Conservation (phyloP, 1,140 invertebrate genomes). For the Rhopalosiphum maidis region DNA sequence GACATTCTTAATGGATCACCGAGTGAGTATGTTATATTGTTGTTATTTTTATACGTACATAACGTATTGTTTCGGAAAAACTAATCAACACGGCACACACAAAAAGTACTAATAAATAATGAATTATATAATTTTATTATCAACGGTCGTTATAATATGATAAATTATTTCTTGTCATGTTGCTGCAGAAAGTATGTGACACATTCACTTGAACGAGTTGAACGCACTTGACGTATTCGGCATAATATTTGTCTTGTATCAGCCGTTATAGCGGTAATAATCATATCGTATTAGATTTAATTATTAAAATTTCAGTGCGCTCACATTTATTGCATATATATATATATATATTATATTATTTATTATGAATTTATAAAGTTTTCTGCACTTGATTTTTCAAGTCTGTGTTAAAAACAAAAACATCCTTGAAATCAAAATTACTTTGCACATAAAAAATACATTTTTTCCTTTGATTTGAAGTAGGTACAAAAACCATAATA, state of each 20-base stretch:
- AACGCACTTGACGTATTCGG: neutral
- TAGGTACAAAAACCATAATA: neutral
- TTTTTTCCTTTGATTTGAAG: neutral
- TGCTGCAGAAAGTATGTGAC: neutral
- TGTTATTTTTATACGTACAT: neutral
- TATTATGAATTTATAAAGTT: neutral
- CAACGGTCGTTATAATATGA: neutral
- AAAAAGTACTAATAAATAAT: conserved; percentile 7
- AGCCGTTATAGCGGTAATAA: neutral
- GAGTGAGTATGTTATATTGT: neutral
- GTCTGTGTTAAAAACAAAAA: no score
- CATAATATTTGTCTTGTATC: neutral
- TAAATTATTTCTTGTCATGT: neutral
- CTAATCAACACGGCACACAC: neutral
- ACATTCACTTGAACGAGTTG: neutral
- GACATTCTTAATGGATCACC: neutral
- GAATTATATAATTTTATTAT: neutral
- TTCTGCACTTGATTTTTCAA: neutral
- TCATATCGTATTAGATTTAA: neutral
- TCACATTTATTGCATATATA: neutral
- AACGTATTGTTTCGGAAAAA: neutral
- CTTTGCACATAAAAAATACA: neutral
- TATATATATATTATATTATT: no score
- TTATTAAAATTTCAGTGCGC: neutral
- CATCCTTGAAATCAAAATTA: neutral